Percentiles rank a stretch among this genome's conserved stretches.
phyloP scores from a whole-genome alignment of 2,888 invertebrate genomes.

The Automeris io region DNA sequence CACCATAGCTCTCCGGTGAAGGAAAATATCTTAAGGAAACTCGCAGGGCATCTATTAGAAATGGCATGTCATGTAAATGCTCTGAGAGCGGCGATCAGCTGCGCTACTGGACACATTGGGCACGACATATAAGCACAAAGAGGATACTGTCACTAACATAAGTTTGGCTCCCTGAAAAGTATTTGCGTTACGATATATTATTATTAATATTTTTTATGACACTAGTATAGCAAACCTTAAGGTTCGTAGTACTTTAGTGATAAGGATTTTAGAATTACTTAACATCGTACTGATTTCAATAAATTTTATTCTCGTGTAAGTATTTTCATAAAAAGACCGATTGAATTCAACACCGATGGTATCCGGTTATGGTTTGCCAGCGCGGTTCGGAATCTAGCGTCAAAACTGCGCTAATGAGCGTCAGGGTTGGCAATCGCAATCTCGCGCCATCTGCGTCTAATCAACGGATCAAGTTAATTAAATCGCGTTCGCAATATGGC shows the following conservation, averaged over 20 bases:
- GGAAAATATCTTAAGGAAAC: no score
- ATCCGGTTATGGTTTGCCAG: conserved; percentile 6
- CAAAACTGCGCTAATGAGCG: conserved; percentile 58
- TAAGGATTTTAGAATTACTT: background rate
- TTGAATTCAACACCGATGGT: conserved; percentile 4
- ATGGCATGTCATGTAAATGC: no score
- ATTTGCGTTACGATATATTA: no score
- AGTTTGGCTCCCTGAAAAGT: no score
- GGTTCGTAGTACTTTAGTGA: background rate
- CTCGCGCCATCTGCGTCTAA: conserved; percentile 72
- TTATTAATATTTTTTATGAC: no score
- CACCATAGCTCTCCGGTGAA: no score
- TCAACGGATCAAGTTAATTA: conserved; percentile 75
- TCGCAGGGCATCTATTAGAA: no score
- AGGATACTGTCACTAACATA: no score
- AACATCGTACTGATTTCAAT: background rate
- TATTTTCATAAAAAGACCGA: background rate
- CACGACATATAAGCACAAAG: no score
- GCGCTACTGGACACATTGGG: no score
- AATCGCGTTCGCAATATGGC: conserved; percentile 74
- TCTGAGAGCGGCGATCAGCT: no score
- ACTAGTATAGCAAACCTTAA: no score
- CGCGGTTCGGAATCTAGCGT: conserved; percentile 20
- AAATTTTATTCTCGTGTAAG: background rate
- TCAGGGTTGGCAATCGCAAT: conserved; percentile 51